Conservation (phyloP, 1,140 invertebrate genomes). For the Brachionus rubens region DNA sequence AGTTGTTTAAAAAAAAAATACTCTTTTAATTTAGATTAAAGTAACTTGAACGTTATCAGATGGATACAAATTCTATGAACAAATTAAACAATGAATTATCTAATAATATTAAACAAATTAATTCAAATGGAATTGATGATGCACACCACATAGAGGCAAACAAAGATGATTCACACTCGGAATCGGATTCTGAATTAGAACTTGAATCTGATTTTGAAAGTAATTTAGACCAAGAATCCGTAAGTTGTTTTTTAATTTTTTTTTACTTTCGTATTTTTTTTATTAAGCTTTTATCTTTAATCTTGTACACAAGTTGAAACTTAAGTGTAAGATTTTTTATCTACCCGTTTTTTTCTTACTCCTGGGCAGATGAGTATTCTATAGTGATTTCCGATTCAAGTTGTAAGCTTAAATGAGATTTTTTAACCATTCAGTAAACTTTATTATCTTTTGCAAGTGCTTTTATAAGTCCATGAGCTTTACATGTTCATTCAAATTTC, state of each 20-base stretch:
- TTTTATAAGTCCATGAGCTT: too few species aligned
- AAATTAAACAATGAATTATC: neutral
- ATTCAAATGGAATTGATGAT: neutral
- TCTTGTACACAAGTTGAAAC: too few species aligned
- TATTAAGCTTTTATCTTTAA: neutral
- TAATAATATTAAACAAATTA: neutral
- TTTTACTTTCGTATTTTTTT: neutral
- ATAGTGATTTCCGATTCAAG: too few species aligned
- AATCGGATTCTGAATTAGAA: neutral
- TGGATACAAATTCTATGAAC: slow-evolving; percentile 15
- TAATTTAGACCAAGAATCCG: neutral
- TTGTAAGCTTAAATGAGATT: too few species aligned
- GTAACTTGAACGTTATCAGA: slow-evolving; percentile 4
- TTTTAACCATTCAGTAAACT: too few species aligned
- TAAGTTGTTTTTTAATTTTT: neutral
- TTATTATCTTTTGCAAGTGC: too few species aligned
- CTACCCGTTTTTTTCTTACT: too few species aligned
- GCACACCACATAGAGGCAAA: neutral
- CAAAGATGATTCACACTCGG: neutral
- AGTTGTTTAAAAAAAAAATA: too few species aligned
- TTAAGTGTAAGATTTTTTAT: too few species aligned
- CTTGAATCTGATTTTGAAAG: neutral
- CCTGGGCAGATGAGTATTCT: too few species aligned
- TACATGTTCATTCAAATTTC: too few species aligned
- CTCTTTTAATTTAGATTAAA: slow-evolving; percentile 6